Evolutionary conservation across 2,113 vertebrate genomes (phyloP), one percentile per base, ranked within the genome.

Genomic region (Poicephalus gulielmi): DNA sequence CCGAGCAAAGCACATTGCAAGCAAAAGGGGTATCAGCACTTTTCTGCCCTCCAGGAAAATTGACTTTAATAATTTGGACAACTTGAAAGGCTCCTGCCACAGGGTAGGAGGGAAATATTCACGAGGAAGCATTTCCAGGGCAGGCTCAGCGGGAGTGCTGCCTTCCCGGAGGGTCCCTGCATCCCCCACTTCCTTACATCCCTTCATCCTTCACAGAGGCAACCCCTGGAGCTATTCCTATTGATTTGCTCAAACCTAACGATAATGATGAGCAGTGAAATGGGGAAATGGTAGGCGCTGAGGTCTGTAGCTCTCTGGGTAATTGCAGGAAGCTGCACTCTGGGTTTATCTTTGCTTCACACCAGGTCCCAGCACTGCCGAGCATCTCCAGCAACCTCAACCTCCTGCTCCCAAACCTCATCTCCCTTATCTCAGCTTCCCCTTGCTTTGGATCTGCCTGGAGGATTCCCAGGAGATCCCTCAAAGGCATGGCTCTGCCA

Each of bases 21-120:
- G 82, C 62, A 90, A 93, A 96, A 82, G 1, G 3, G 86, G 91
- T 63, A 90, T 90, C 93, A 95, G 81, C 68, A 44, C 71, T 91
- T 96, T 86, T n/a, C 52, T 94, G 31, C 68, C 88, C 70, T 94
- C 70, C 63, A 66, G 85, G 55, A 97, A 93, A 90, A 90, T 20
- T 63, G 53, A 81, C 89, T 96, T 96, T 88, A 96, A 89, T 83
- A 88, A 95, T 89, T 9, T 87, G 91, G 87, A 94, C 75, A 92
- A 92, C 76, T 80, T 94, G 88, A 96, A 94, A 97, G 87, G 74
- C 85, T 97, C 86, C 89, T 92, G 91, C 89, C 73, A 52, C 53
- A 17, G 91, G 92, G 69, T 27, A 59, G 92, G 82, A 93, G 91
- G 73, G 82, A 89, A 97, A 95, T 96, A 96, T 95, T 96, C 71